phyloP scores from a whole-genome alignment of 2,797 vertebrate species.

The Rhinichthys osculus region DNA sequence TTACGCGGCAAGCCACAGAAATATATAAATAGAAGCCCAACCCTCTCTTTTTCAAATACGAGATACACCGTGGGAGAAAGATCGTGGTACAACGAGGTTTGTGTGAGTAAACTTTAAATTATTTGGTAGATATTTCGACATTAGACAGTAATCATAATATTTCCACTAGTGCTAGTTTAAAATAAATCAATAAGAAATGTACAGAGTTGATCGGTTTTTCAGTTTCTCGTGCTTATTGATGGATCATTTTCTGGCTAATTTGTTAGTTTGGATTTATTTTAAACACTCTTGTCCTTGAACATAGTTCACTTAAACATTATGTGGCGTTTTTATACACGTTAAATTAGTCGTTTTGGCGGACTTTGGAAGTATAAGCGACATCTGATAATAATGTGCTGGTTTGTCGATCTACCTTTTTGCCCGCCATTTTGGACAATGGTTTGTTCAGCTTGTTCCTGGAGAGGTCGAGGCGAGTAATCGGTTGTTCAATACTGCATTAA shows the following conservation, averaged over 20 bases:
- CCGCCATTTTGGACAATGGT: conserved; percentile 66
- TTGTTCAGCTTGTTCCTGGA: background rate
- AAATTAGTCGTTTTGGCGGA: no score
- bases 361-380: background rate
- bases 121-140: background rate
- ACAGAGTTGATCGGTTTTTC: background rate
- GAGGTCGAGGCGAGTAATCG: background rate
- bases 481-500: background rate
- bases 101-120: background rate
- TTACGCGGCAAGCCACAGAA: background rate
- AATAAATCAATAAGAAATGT: background rate
- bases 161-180: background rate
- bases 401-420: conserved; percentile 46
- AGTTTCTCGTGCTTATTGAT: background rate
- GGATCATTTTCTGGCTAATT: no score
- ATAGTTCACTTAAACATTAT: rapidly evolving
- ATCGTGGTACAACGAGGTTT: background rate
- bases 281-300: background rate
- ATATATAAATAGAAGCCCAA: conserved; percentile 21
- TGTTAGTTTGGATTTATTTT: background rate
- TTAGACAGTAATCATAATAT: background rate
- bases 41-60: conserved; percentile 31
- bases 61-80: no score
- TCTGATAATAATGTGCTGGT: background rate
- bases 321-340: background rate